A percentile compares a stretch with the other conserved stretches of the same genome.
phyloP scores from a whole-genome alignment of 2,888 invertebrate genomes.

The Drosophila subsilvestris region DNA sequence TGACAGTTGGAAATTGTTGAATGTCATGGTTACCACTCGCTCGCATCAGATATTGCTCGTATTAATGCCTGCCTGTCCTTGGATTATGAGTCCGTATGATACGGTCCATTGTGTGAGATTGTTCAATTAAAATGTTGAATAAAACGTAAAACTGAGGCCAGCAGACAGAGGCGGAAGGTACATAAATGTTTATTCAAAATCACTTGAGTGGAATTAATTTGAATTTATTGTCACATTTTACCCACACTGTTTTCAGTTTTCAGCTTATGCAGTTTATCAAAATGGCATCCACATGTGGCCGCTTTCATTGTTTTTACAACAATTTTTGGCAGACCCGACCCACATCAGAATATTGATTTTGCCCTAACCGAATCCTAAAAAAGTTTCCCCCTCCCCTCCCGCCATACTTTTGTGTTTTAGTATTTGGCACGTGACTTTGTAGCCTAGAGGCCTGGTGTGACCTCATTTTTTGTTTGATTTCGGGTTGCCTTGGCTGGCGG shows the following conservation, averaged over 20 bases:
- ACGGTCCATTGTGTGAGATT: not conserved
- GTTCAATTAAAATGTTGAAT: slow-evolving; percentile 17
- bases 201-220: slow-evolving; percentile 35
- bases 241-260: not conserved
- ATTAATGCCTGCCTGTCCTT: not conserved
- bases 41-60: not conserved
- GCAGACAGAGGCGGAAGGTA: not conserved
- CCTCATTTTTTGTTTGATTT: slow-evolving; percentile 20
- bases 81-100: not conserved
- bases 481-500: not conserved
- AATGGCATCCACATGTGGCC: slow-evolving; percentile 40
- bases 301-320: slow-evolving; percentile 26
- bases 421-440: slow-evolving; percentile 24
- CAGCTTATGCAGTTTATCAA: slow-evolving; percentile 36
- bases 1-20: slow-evolving; percentile 19
- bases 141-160: not conserved
- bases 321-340: slow-evolving; percentile 1
- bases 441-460: slow-evolving; percentile 15
- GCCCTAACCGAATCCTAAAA: slow-evolving; percentile 21
- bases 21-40: slow-evolving; percentile 7
- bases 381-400: not conserved
- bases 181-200: slow-evolving; percentile 5
- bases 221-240: slow-evolving; percentile 32
- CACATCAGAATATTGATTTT: slow-evolving; percentile 35
- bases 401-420: not conserved